These are phyloP conservation scores for Chaetops frenatus DNA, from an alignment of 2,113 vertebrate species.

Conservation along the genomic window DNA sequence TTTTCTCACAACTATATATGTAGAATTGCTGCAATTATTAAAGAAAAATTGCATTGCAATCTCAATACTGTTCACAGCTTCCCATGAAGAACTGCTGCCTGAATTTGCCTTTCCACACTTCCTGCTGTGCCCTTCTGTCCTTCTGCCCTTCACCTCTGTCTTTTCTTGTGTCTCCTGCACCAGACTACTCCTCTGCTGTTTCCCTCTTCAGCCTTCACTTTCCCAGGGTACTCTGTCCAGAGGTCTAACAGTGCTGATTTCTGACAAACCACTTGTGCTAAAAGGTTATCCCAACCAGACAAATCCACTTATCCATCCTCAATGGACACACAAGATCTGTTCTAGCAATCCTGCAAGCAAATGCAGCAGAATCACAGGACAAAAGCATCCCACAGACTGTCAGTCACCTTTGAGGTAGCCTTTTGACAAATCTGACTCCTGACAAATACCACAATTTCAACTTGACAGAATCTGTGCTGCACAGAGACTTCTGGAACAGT, in stretches of 20 bases:
- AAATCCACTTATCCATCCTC: not conserved
- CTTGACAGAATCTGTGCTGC: not conserved
- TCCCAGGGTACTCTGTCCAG: not conserved
- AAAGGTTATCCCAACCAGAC: not conserved
- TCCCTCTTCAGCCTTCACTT: not conserved
- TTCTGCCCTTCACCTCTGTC: not conserved
- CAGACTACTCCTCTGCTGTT: not conserved
- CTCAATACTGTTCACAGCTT: not conserved
- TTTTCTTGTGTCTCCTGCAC: not conserved
- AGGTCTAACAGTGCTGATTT: no score
- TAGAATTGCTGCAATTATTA: not conserved
- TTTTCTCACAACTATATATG: not conserved
- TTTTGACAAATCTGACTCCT: not conserved
- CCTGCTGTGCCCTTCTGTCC: not conserved
- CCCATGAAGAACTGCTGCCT: not conserved
- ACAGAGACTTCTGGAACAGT: not conserved
- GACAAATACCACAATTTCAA: not conserved
- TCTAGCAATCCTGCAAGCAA: not conserved
- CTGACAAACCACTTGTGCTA: not conserved
- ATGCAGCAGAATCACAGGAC: not conserved
- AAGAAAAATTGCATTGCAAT: not conserved
- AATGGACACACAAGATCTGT: fast-evolving
- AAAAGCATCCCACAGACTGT: not conserved
- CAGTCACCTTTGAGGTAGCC: not conserved
- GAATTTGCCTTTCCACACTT: not conserved